Percentiles rank a stretch among this genome's conserved stretches.
These are phyloP conservation scores for Antitype chi DNA, from an alignment of 2,888 invertebrate genomes.

Conservation along the genomic window DNA sequence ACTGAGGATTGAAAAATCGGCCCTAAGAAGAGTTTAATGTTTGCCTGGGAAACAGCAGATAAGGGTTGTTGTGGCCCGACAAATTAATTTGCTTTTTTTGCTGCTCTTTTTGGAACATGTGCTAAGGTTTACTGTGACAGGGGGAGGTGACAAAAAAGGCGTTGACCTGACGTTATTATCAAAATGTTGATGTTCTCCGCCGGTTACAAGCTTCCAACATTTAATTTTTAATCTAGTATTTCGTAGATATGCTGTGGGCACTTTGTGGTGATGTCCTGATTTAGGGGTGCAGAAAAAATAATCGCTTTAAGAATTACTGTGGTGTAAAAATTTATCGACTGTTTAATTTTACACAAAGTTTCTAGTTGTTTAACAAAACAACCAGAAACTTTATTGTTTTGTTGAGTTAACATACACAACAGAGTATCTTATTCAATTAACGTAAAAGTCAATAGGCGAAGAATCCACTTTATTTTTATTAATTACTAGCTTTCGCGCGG, in stretches of 20 bases:
- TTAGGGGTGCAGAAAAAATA: not conserved
- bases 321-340: not conserved
- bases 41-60: constrained; percentile 78
- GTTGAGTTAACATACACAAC: no score
- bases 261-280: not conserved
- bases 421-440: not conserved
- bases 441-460: not conserved
- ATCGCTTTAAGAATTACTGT: not conserved
- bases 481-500: no score
- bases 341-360: not conserved
- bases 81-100: constrained; percentile 74
- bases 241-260: not conserved
- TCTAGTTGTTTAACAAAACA: not conserved
- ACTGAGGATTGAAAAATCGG: no score
- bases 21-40: constrained; percentile 80
- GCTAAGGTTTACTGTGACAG: constrained; percentile 46
- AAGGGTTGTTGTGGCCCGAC: constrained; percentile 71
- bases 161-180: constrained; percentile 35
- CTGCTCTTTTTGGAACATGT: constrained; percentile 44
- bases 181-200: constrained; percentile 16
- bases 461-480: not conserved
- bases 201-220: not conserved
- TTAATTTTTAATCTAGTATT: not conserved
- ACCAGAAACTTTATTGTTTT: no score
- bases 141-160: constrained; percentile 47